Evolutionary conservation across 2,888 invertebrate genomes (phyloP), one percentile per base, ranked within the genome.

Genomic region (Agonopterix subpropinquella): DNA sequence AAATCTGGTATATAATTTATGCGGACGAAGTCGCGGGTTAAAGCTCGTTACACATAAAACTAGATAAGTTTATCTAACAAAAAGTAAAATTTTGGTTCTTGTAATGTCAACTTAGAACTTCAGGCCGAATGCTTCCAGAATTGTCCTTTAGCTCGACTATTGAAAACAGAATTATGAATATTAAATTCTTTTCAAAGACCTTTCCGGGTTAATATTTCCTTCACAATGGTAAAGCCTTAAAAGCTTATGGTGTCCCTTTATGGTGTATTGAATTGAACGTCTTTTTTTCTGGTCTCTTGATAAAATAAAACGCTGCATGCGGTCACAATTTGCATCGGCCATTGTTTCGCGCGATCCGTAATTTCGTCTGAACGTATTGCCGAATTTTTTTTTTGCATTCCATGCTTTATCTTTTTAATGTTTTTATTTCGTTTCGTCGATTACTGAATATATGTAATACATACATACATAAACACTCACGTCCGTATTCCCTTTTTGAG

Each of bases 291-390:
- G 62, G 64, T 66, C 65, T 65, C 59, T 63, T 65, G 67, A 78
- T 79, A 76, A 77, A 80, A 28, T 74, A 76, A 79, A 76, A 68
- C 64, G 55, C 69, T 58, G 65, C 60, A 66, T 61, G 67, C 69
- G 61, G 66, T 62, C 70, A 67, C 73, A 78, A 85, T 84, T 84
- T 84, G 82, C 86, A 80, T 84, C 67, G 65, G 15, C 83, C 84
- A 86, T 87, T 86, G 86, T 86, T 84, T 75, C 68, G 58, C 52
- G 64, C 65, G 59, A 76, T 76, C 65, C 75, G 76, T 76, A 80
- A 82, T 80, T 83, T 75, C 71, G 67, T 62, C 66, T 61, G 71
- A 68, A 70, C 70, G 69, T 68, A 67, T 67, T 70, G 70, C 72
- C 65, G 65, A 67, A 66, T 65, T 64, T 62, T 61, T 61, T 57